Conservation (phyloP, 2,888 invertebrate species). For the Xanthia icteritia region DNA sequence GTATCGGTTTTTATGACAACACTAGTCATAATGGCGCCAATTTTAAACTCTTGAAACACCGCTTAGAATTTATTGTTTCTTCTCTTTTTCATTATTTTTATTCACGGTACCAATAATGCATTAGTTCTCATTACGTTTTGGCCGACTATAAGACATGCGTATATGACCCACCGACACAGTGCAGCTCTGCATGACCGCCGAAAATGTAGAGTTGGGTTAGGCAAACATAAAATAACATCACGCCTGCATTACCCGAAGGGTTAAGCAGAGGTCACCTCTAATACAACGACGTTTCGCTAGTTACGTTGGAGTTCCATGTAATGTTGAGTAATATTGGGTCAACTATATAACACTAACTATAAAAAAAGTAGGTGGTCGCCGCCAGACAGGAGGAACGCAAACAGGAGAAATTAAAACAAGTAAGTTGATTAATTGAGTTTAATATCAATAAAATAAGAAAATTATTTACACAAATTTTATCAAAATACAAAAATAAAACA, state of each 20-base stretch:
- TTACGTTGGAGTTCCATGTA: neutral
- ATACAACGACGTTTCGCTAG: neutral
- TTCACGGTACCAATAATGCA: neutral
- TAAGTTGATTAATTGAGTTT: slow-evolving; percentile 89
- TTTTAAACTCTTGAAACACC: neutral
- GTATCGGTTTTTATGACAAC: slow-evolving; percentile 7
- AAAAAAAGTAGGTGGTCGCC: neutral
- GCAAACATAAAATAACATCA: neutral
- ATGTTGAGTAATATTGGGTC: neutral
- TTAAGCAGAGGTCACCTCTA: neutral
- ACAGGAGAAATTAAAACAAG: slow-evolving; percentile 59
- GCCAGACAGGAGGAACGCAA: neutral
- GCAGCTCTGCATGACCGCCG: neutral
- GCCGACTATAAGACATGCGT: neutral
- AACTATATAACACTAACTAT: neutral
- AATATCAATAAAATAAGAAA: slow-evolving; percentile 91
- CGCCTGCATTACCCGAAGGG: neutral
- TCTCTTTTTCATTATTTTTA: neutral
- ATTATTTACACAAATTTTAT: slow-evolving; percentile 90
- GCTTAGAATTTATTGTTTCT: neutral
- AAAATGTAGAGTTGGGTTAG: neutral
- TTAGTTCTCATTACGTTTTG: neutral
- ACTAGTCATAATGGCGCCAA: slow-evolving; percentile 22
- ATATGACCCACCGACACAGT: neutral
- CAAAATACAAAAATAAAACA: slow-evolving; percentile 91